Conservation (phyloP, 2,888 invertebrate genomes). For the Graphium colonna region DNA sequence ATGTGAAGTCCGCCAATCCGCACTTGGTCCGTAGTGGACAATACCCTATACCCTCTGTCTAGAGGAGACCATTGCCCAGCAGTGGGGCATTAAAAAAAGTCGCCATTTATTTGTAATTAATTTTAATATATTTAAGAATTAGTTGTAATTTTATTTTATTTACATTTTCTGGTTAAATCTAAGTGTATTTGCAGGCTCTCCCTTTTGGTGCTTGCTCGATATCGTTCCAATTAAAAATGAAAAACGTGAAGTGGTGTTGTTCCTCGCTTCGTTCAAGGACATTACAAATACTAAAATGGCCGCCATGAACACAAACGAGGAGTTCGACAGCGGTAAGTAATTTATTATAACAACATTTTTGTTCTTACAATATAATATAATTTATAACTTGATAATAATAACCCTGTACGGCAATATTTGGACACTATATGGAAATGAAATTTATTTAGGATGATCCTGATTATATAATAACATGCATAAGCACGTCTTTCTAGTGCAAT, state of each 20-base stretch:
- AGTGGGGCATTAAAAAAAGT: too few relatives aligned
- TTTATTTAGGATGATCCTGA: constrained; percentile 36
- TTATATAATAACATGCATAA: constrained; percentile 53
- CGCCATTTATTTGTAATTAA: too few relatives aligned
- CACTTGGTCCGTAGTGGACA: too few relatives aligned
- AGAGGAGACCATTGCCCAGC: too few relatives aligned
- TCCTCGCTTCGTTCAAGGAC: constrained; percentile 97
- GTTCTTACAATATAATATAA: constrained; percentile 21
- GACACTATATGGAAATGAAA: constrained; percentile 30
- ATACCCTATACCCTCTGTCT: too few relatives aligned
- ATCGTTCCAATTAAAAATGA: constrained; percentile 99
- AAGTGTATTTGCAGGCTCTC: constrained; percentile 82
- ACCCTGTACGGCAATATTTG: constrained; percentile 19
- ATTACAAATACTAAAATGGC: constrained; percentile 95
- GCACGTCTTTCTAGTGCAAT: constrained; percentile 68
- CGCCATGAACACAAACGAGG: constrained; percentile 90
- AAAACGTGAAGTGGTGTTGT: constrained; percentile 97
- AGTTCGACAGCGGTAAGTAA: constrained; percentile 92
- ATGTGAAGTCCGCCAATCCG: too few relatives aligned
- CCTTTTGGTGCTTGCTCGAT: constrained; percentile 97
- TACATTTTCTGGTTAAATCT: not conserved
- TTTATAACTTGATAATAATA: constrained; percentile 35
- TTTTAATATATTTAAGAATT: not conserved
- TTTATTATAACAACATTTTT: constrained; percentile 33
- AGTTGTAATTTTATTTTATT: not conserved